Conservation (phyloP, 2,888 invertebrate genomes). For the Monoplex corrugatus region DNA sequence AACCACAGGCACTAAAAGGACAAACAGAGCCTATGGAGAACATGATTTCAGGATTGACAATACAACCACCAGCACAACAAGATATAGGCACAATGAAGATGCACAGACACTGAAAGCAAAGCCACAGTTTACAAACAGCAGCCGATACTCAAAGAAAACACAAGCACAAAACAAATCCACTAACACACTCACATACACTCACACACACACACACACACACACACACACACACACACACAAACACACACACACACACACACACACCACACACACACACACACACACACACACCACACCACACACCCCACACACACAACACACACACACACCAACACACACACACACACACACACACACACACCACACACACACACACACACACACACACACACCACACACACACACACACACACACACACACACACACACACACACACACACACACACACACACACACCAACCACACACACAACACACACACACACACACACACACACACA, state of each 20-base stretch:
- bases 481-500: background rate
- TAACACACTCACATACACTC: too few species aligned
- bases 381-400: background rate
- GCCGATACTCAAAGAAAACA: too few species aligned
- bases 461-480: background rate
- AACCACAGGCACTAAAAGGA: too few species aligned
- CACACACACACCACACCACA: conserved; percentile 1
- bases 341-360: background rate
- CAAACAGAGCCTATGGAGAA: too few species aligned
- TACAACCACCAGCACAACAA: too few species aligned
- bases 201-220: background rate
- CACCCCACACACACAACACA: background rate
- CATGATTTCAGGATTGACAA: too few species aligned
- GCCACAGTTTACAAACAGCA: too few species aligned
- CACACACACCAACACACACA: background rate
- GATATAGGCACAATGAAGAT: too few species aligned
- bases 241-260: conserved; percentile 23
- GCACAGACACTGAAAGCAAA: too few species aligned
- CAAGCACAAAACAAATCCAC: too few species aligned
- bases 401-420: background rate
- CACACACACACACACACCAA: background rate
- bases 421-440: background rate
- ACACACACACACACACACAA: background rate
- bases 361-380: background rate
- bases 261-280: too few species aligned